These are phyloP conservation scores for Spongia lamella DNA, from an alignment of 37 sponge, comb jelly and placozoan genomes.

Conservation along the genomic window DNA sequence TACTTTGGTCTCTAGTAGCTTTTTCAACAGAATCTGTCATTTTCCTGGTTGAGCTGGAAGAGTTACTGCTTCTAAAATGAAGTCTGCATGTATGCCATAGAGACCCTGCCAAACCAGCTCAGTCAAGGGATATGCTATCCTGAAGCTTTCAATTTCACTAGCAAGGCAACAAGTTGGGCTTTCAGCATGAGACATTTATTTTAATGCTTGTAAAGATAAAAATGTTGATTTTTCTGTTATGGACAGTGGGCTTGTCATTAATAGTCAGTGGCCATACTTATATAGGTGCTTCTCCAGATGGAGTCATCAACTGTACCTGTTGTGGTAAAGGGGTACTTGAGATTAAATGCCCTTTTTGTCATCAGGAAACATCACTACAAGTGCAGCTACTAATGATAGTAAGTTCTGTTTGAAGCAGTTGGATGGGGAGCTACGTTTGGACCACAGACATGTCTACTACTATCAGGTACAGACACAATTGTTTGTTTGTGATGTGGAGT, in stretches of 20 bases:
- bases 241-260: too few relatives aligned
- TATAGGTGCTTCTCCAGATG: too few relatives aligned
- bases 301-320: too few relatives aligned
- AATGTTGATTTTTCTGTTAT: too few relatives aligned
- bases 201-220: too few relatives aligned
- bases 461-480: conserved; percentile 29
- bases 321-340: too few relatives aligned
- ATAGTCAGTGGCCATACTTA: neutral
- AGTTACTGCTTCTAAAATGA: conserved; percentile 35
- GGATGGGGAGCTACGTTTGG: neutral
- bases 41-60: conserved; percentile 20
- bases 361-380: too few relatives aligned
- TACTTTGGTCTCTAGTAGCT: too few relatives aligned
- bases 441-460: neutral
- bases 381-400: too few relatives aligned
- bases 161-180: conserved; percentile 24
- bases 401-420: too few relatives aligned
- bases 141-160: conserved; percentile 11
- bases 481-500: conserved; percentile 28
- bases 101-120: conserved; percentile 2
- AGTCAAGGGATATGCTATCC: conserved; percentile 26
- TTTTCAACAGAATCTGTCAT: conserved; percentile 4
- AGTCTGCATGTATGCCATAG: neutral
- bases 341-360: too few relatives aligned
- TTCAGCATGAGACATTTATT: conserved; percentile 4